Evolutionary conservation across 2,113 vertebrate species (phyloP), one percentile per base, ranked within the genome.

Genomic region (Lanius ludovicianus): DNA sequence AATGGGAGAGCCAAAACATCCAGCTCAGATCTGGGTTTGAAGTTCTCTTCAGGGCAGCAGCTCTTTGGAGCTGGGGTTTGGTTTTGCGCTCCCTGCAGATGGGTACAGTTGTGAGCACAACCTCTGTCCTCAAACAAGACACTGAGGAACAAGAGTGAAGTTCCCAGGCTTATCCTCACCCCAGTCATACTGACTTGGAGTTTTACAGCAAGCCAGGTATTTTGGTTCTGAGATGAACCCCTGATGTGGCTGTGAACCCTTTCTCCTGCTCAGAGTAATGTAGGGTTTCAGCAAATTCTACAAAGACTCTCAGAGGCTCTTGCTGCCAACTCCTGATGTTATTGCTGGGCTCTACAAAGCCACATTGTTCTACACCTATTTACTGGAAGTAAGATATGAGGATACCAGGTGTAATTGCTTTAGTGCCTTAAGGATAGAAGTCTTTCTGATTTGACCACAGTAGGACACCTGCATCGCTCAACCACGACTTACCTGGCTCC

Each of bases 361-460:
- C 96, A 93, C 84, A 52, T 76, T 76, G 74, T 84, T 95, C 89
- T 95, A 74, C 65, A 85, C 31, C 65, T 92, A 57, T 87, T 96
- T 92, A 95, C 91, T 95, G 84, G 41, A 35, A 93, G 93, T 22
- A 89, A 96, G 96, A 93, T 95, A 95, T 33, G 74, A 93, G 95
- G 69, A 92, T 82, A 95, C 91, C 87, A 87, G 74, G 49, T 87
- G 74, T 96, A 96, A 95, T 87, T 95, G 87, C 67, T 73, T 88
- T 10, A 67, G 41, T 95, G 95, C 95, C 96, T 82, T 50, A 73
- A 94, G 95, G 91, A 85, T 53, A 92, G 77, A 82, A 95, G 77
- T 95, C 94, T 92, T 94, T 96, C 84, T 93, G 94, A 91, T 96
- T 95, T 94, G 96, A 97, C 95, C 95, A 95, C 96, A 96, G 74